These are phyloP conservation scores for Odontocolon sp. DNA, from an alignment of 2,888 invertebrate genomes.

Conservation along the genomic window DNA sequence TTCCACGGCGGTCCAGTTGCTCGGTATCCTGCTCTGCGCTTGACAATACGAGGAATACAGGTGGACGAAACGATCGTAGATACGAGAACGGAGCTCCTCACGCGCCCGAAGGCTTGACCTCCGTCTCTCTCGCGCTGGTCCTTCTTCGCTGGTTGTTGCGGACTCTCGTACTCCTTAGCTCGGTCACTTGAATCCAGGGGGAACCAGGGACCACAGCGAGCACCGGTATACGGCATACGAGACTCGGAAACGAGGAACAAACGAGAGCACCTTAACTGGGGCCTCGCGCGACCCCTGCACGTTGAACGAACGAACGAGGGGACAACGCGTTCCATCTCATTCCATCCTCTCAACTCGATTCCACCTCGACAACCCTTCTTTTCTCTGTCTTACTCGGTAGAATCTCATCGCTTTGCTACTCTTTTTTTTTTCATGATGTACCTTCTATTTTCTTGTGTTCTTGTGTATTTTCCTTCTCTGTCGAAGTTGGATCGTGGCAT, in stretches of 20 bases:
- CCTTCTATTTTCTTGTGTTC: no score
- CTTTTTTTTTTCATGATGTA: no score
- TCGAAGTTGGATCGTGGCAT: conserved; percentile 75
- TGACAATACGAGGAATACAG: conserved; percentile 80
- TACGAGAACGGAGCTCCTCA: conserved; percentile 51
- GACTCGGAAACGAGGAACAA: conserved; percentile 78
- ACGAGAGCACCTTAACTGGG: conserved; percentile 78
- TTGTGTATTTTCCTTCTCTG: conserved; percentile 37
- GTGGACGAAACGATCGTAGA: conserved; percentile 71
- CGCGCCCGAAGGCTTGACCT: conserved; percentile 47
- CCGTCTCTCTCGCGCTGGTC: conserved; percentile 23
- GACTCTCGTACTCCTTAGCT: background rate
- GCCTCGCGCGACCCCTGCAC: conserved; percentile 64
- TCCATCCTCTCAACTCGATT: conserved; percentile 1
- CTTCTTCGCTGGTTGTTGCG: conserved; percentile 23
- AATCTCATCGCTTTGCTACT: no score
- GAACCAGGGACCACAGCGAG: conserved; percentile 30
- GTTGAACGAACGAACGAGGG: conserved; percentile 59
- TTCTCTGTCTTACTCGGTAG: no score
- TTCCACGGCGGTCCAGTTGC: conserved; percentile 6
- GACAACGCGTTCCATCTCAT: conserved; percentile 25
- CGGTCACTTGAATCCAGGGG: background rate
- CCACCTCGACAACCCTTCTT: conserved; percentile 28
- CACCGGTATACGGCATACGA: conserved; percentile 50
- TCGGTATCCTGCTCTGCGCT: conserved; percentile 65